Base-by-base conservation (phyloP, 2,797 vertebrate genomes). In the Intellagama lesueurii region DNA sequence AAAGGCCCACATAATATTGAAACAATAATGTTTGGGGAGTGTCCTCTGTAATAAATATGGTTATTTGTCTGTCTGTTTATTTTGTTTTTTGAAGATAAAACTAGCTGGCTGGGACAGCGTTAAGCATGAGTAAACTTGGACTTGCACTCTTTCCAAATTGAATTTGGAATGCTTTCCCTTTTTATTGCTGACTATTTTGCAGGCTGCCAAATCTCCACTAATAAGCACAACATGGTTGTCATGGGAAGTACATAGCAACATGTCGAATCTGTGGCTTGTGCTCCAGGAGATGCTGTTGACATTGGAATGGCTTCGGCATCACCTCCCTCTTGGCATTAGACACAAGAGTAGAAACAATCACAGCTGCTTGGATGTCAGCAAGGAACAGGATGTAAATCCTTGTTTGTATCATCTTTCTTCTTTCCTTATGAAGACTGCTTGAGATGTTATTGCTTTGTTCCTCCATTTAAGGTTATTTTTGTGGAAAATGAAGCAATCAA, bases 91-190 rank as follows among this genome's bases (percentile, higher is more conserved):
- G 81, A 91, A 88, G 81, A 87, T 83, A 68, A 1, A 0, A 81
- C 64, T 89, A 11, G 86, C 24, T 87, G 56, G 17, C 19, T 83
- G 12, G 66, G 7, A 1, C 11, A 83, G 87, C 84, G 1, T 83
- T 89, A 79, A 49, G 4, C 19, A 56, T 81, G 79, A 92, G 64
- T 85, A 91, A 85, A 87, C 32, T 92, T 86, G 40, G 52, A 49
- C 12, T 90, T 90, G 4, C 77, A 77, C 40, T 79, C 1, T 94
- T 94, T 92, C 70, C 80, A 93, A 64, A 35, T 1, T 90, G 87
- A n/a, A 49, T 93, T 90, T 72, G 68, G 40, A 93, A 91, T 88
- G 0, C 11, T 88, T 82, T 9, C 72, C 8, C 89, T 6, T 83
- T 85, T 81, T 70, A 72, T 0, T 88, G 68, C 32, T 49, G 75